phyloP scores from a whole-genome alignment of 2,113 vertebrate species.

The Pitta sordida region DNA sequence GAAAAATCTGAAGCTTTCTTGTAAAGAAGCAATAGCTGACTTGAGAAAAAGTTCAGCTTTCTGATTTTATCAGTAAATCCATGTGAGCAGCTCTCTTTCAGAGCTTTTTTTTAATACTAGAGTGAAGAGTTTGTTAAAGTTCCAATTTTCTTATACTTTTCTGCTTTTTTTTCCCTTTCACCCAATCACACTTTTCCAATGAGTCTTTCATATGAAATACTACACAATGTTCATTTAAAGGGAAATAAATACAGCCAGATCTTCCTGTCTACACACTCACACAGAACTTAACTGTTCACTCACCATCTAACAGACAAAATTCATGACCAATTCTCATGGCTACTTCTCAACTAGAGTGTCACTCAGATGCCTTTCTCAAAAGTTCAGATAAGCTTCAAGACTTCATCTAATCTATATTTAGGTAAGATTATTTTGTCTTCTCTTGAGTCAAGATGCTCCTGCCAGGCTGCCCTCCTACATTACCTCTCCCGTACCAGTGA shows the following conservation, averaged over 20 bases:
- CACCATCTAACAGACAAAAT: not conserved
- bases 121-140: not conserved
- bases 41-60: constrained; percentile 1
- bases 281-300: not conserved
- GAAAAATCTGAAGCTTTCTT: constrained; percentile 10
- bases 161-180: not conserved
- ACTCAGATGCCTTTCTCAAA: not conserved
- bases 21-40: constrained; percentile 8
- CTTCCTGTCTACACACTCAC: not conserved
- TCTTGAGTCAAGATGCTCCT: not conserved
- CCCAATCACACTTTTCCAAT: not conserved
- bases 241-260: not conserved
- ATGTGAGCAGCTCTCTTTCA: not conserved
- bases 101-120: not conserved
- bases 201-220: not conserved
- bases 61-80: constrained; percentile 21
- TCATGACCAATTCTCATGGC: not conserved
- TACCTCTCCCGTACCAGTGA: not conserved
- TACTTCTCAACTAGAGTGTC: not conserved
- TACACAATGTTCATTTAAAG: not conserved
- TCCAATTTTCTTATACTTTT: not conserved
- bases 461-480: not conserved
- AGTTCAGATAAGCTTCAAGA: not conserved
- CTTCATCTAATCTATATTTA: not conserved
- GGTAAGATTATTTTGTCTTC: not conserved